These are phyloP conservation scores for Herpetotheres cachinnans DNA, from an alignment of 2,113 vertebrate species.

Conservation along the genomic window DNA sequence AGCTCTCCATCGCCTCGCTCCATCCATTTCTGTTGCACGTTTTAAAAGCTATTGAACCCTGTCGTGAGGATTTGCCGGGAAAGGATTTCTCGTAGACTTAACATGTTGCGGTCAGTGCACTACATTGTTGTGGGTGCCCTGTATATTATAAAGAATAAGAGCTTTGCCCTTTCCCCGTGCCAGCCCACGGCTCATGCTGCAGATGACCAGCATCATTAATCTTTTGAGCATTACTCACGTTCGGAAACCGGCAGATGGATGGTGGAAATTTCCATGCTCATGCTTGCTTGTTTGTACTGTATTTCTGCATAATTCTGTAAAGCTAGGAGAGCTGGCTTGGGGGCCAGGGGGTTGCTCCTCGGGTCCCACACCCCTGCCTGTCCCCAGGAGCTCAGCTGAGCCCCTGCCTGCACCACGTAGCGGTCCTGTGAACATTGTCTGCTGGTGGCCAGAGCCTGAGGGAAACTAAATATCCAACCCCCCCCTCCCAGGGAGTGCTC, in stretches of 20 bases:
- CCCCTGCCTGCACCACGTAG: not conserved
- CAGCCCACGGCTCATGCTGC: not conserved
- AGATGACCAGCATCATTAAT: not conserved
- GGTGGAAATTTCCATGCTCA: not conserved
- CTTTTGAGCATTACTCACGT: not conserved
- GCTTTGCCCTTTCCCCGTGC: not conserved
- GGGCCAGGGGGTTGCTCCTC: not conserved
- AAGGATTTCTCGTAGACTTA: not conserved
- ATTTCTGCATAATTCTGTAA: not conserved
- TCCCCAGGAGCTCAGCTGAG: not conserved
- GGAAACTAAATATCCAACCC: not conserved
- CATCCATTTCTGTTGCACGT: not conserved
- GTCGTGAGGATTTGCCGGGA: not conserved
- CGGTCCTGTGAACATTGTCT: fast-evolving
- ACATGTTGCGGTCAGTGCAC: not conserved
- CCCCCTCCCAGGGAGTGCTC: not conserved
- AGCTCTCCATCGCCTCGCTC: not conserved
- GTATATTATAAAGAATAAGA: not conserved
- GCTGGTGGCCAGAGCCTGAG: not conserved
- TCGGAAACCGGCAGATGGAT: not conserved
- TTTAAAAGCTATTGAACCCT: not conserved
- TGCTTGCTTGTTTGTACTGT: not conserved
- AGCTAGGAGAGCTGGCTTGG: not conserved
- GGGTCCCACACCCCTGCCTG: not conserved
- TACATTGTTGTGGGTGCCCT: not conserved